These are phyloP conservation scores for Strix aluco DNA, from an alignment of 2,113 vertebrate species.

Conservation along the genomic window DNA sequence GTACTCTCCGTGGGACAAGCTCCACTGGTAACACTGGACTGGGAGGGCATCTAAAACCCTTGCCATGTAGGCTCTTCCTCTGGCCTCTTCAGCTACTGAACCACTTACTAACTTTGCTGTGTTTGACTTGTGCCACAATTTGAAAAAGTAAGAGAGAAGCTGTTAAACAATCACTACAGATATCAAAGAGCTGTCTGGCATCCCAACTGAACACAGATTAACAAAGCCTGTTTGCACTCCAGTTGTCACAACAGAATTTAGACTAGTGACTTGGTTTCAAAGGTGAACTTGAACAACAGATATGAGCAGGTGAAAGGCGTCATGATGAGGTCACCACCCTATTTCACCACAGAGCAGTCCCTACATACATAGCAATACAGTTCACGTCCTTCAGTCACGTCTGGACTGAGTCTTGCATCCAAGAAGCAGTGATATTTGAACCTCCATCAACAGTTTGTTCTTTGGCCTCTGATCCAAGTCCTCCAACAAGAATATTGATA, in stretches of 20 bases:
- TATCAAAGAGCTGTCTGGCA: background rate
- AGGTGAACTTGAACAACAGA: conserved; percentile 39
- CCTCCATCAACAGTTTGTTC: background rate
- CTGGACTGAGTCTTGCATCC: background rate
- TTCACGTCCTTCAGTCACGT: background rate
- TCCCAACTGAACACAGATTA: background rate
- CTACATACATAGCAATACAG: background rate
- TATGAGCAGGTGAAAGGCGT: background rate
- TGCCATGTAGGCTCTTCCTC: background rate
- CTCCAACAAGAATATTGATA: background rate
- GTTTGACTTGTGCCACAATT: background rate
- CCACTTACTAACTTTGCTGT: background rate
- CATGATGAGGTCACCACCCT: background rate
- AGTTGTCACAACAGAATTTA: conserved; percentile 26
- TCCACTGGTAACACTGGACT: background rate
- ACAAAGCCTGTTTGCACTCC: background rate
- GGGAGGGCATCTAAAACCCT: background rate
- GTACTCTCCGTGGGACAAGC: background rate
- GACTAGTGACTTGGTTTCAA: background rate
- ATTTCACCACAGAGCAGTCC: background rate
- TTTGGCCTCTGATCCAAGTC: background rate
- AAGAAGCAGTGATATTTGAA: background rate
- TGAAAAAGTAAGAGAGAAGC: background rate
- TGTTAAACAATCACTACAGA: background rate
- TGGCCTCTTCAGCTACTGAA: background rate